phyloP scores from a whole-genome alignment of 1,140 invertebrate species.

The Lepeophtheirus salmonis region DNA sequence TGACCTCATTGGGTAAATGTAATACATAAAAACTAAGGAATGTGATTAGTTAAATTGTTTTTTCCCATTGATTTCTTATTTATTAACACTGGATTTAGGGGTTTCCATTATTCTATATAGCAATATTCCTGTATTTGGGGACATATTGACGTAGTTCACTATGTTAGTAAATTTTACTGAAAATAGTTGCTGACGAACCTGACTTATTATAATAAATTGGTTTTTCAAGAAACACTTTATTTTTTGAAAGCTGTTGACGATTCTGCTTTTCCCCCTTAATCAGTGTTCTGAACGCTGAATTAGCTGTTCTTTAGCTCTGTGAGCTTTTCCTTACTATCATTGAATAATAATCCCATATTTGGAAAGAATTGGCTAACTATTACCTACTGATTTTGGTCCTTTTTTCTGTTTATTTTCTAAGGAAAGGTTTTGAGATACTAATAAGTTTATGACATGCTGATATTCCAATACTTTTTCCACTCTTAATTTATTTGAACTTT shows the following conservation, averaged over 20 bases:
- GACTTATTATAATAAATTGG: neutral
- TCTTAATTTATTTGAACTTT: too few relatives aligned
- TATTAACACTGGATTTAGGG: too few relatives aligned
- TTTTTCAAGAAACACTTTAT: neutral
- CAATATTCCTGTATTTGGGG: neutral
- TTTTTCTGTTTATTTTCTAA: neutral
- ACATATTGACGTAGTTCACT: neutral
- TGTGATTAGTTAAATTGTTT: too few relatives aligned
- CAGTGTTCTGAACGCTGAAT: too few relatives aligned
- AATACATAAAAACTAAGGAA: too few relatives aligned
- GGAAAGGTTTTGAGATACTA: neutral
- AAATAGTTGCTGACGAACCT: neutral
- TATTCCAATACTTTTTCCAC: neutral
- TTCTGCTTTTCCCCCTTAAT: neutral
- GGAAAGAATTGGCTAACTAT: neutral
- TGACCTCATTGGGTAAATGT: too few relatives aligned
- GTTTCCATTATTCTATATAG: too few relatives aligned
- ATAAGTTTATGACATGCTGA: neutral
- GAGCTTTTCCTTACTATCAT: too few relatives aligned
- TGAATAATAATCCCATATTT: neutral
- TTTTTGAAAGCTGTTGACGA: neutral
- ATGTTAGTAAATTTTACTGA: neutral
- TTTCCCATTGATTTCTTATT: too few relatives aligned
- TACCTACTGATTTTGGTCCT: neutral
- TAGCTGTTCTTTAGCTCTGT: too few relatives aligned